These are phyloP conservation scores for Bombus pyrosoma DNA, from an alignment of 1,140 invertebrate genomes.

Conservation along the genomic window DNA sequence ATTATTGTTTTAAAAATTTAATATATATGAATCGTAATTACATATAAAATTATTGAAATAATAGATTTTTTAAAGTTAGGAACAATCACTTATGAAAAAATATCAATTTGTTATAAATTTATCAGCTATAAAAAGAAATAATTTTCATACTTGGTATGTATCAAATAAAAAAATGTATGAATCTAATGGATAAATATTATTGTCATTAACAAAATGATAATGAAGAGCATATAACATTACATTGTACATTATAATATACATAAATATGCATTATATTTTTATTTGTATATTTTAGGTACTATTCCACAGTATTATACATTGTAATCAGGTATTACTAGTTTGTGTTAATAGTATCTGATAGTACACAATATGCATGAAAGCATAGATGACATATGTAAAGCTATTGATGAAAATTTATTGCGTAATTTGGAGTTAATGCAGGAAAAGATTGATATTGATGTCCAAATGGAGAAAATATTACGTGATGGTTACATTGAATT, in stretches of 20 bases:
- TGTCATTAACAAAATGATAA: not conserved
- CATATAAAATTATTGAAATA: not conserved
- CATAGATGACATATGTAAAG: slow-evolving; percentile 78
- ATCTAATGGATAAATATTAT: not conserved
- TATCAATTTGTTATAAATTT: not conserved
- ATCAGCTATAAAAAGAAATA: not conserved
- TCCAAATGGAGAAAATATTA: slow-evolving; percentile 86
- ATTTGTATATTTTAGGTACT: not conserved
- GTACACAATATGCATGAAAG: slow-evolving; percentile 60
- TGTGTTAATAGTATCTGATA: not conserved
- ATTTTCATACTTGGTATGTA: not conserved
- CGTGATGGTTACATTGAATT: slow-evolving; percentile 86
- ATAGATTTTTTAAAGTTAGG: not conserved
- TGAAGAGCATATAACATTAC: not conserved
- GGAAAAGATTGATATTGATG: slow-evolving; percentile 85
- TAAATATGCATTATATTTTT: not conserved
- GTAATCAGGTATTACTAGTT: not conserved
- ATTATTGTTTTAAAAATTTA: not conserved
- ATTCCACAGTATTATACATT: not conserved
- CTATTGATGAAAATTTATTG: slow-evolving; percentile 85
- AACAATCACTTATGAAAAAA: not conserved
- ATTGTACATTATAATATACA: not conserved
- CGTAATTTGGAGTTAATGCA: slow-evolving; percentile 87
- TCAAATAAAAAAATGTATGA: not conserved
- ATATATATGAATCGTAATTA: not conserved